Base-by-base conservation (phyloP, 2,888 invertebrate genomes). In the Amaurobius ferox region DNA sequence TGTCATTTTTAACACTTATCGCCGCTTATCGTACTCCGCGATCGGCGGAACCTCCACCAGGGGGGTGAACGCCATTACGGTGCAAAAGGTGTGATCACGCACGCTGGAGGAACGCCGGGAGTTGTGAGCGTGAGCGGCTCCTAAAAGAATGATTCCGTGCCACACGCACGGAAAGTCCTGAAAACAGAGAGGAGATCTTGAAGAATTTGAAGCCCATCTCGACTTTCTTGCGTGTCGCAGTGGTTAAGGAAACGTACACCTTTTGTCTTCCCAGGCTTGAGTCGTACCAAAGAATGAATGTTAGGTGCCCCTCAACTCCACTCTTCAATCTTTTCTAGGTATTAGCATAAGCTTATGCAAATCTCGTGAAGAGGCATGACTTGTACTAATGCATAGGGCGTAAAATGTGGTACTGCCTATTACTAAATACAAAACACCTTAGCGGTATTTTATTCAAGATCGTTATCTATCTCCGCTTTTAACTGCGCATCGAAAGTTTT, bases 151-250 rank as follows among this genome's bases (percentile, higher is more conserved):
- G 32, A 32, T 66, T 66, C 35, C 66, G 66, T 66, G 66, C 35
- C 32, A 35, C 66, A 66, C 66, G 66, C 66, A 66, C 66, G n/a
- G 1, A 3, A 80, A 73, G 73, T 80, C 74, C 48, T 70, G 74
- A 81, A 81, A 74, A 81, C 80, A 80, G 30, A 55, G 55, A 6
- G 55, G 55, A 23, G 55, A 55, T 55, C 55, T 55, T 55, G 55
- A 55, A 55, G 55, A 55, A 55, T 55, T 55, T 55, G 55, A 55
- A 11, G 55, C 55, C 55, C 23, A 23, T 1, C 55, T 74, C 77
- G 83, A 71, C 83, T 85, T 85, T 72, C 77, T 85, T 61, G 83
- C 83, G 83, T 85, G 83, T 72, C 67, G 16, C 61, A 67, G 16
- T 29, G 32, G 9, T 39, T 39, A 30, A 35, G 74, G 76, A 76